Evolutionary conservation across 2,113 vertebrate genomes (phyloP).

Genomic region (Protomyctophum bolini): DNA sequence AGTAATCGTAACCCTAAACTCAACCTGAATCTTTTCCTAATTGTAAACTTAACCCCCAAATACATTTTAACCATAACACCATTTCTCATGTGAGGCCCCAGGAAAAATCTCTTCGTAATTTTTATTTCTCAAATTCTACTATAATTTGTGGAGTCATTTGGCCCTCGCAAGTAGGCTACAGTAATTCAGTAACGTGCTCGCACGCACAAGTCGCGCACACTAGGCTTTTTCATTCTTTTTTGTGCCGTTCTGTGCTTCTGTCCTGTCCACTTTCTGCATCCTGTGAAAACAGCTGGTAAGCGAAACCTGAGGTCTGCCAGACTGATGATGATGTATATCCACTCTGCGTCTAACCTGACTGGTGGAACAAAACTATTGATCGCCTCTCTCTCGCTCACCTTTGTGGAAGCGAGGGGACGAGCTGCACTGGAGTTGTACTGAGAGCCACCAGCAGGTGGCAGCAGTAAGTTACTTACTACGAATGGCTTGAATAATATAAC

Average conservation of each 20-base stretch:
- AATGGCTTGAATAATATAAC: constrained; percentile 45
- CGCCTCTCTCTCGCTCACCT: constrained; percentile 42
- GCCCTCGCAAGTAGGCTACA: no score
- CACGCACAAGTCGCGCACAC: neutral
- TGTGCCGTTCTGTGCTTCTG: neutral
- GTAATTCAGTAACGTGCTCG: neutral
- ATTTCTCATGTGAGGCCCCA: no score
- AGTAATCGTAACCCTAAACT: no score
- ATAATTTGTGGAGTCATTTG: no score
- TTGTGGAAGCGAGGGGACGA: constrained; percentile 39
- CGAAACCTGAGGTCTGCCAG: constrained; percentile 47
- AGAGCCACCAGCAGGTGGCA: constrained; percentile 74
- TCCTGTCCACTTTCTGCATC: constrained; percentile 21
- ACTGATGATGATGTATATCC: constrained; percentile 33
- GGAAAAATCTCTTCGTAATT: no score
- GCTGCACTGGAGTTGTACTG: constrained; percentile 29
- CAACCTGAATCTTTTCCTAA: no score
- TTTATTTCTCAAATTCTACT: no score
- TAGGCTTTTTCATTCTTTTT: neutral
- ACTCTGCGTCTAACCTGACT: constrained; percentile 37
- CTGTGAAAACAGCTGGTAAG: constrained; percentile 34
- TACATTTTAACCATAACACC: no score
- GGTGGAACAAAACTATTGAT: constrained; percentile 64
- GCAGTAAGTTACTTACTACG: constrained; percentile 59
- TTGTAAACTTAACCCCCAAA: no score